A percentile compares a stretch with the other conserved stretches of the same genome.
phyloP scores from a whole-genome alignment of 1,140 invertebrate genomes.

The Colletes gigas region DNA sequence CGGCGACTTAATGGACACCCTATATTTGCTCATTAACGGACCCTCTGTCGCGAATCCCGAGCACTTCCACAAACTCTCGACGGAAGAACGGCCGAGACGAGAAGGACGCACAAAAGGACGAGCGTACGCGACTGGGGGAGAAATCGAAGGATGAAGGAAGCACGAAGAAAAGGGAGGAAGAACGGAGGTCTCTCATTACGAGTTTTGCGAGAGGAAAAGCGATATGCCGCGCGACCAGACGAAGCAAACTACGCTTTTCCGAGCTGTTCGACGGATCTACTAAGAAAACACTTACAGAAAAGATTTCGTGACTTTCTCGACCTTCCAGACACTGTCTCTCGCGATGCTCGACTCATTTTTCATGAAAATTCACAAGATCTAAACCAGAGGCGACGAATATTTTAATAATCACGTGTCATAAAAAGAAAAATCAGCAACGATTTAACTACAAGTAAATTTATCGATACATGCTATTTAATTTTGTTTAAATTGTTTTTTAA shows the following conservation, averaged over 20 bases:
- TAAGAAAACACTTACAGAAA: not conserved
- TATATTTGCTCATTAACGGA: conserved; percentile 77
- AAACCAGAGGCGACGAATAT: too few relatives aligned
- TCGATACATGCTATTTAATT: too few relatives aligned
- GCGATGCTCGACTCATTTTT: too few relatives aligned
- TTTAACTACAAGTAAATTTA: too few relatives aligned
- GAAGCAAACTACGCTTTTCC: conserved; percentile 65
- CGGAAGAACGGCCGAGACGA: conserved; percentile 56
- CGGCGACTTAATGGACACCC: conserved; percentile 72
- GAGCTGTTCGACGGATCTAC: conserved; percentile 28
- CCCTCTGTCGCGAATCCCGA: conserved; percentile 72
- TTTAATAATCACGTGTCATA: too few relatives aligned
- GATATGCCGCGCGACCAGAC: conserved; percentile 57
- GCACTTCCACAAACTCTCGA: conserved; percentile 67
- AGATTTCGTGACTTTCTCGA: not conserved
- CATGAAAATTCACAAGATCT: too few relatives aligned
- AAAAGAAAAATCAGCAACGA: too few relatives aligned
- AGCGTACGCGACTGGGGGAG: conserved; percentile 61
- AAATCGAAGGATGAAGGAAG: conserved; percentile 56
- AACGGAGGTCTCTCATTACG: conserved; percentile 55
- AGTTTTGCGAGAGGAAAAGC: conserved; percentile 64
- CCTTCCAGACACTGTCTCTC: not conserved
- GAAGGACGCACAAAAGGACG: conserved; percentile 58
- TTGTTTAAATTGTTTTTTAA: too few relatives aligned
- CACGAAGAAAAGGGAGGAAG: conserved; percentile 41